Evolutionary conservation across 2,113 vertebrate genomes (phyloP).

Genomic region (Alligator mississippiensis): DNA sequence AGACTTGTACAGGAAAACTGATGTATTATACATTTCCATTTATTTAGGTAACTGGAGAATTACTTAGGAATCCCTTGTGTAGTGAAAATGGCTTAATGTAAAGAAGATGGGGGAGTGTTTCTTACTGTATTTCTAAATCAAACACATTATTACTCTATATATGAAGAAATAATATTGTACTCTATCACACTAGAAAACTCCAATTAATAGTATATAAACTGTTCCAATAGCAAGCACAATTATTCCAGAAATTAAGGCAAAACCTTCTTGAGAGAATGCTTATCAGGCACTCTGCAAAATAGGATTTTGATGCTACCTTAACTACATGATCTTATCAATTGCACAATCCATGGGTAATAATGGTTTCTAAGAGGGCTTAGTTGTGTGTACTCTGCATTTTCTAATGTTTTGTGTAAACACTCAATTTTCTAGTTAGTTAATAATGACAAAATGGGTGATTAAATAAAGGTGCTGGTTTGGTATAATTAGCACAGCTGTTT

Average conservation of each 20-base stretch:
- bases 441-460: slow-evolving; percentile 35
- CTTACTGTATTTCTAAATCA: neutral
- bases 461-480: slow-evolving; percentile 30
- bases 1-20: neutral
- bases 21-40: accelerated
- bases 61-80: neutral
- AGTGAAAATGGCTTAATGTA: neutral
- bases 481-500: neutral
- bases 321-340: neutral
- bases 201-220: neutral
- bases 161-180: neutral
- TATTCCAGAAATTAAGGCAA: neutral
- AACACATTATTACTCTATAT: neutral
- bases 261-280: neutral
- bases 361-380: neutral
- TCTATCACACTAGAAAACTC: neutral
- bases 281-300: neutral
- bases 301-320: neutral
- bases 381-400: neutral
- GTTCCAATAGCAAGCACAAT: neutral
- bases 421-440: slow-evolving; percentile 15
- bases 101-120: neutral
- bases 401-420: neutral
- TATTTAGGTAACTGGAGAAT: neutral
- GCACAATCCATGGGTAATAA: neutral